Percentiles rank a stretch among this genome's conserved stretches.
Conservation (phyloP, 2,888 invertebrate species). For the Cheilosia pagana region DNA sequence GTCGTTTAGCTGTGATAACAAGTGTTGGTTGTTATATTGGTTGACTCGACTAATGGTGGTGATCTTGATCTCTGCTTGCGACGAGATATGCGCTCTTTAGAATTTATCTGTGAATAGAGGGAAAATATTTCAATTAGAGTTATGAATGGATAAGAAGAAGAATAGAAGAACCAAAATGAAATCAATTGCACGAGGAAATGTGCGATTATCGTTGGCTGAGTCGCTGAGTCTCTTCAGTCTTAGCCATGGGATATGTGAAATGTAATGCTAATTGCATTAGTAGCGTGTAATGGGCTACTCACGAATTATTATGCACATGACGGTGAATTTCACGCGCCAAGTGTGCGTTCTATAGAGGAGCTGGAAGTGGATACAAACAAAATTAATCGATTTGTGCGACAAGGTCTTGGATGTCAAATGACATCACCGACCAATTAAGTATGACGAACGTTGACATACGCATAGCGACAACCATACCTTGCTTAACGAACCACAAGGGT, state of each 20-base stretch:
- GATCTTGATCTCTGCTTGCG: background rate
- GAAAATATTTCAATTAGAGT: conserved; percentile 6
- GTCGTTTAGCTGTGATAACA: conserved; percentile 19
- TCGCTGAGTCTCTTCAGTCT: no score
- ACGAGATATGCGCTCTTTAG: background rate
- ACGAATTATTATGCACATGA: conserved; percentile 16
- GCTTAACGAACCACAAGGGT: no score
- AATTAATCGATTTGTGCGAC: no score
- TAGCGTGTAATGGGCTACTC: conserved; percentile 8
- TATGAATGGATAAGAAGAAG: background rate
- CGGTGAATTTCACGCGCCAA: background rate
- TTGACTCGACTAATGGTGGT: conserved; percentile 18
- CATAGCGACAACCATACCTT: no score
- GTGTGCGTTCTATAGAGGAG: background rate
- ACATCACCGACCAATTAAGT: no score
- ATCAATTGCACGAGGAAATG: background rate
- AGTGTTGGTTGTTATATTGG: background rate
- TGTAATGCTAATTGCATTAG: conserved; percentile 22
- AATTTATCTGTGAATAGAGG: conserved; percentile 6
- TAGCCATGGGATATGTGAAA: background rate
- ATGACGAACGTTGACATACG: no score
- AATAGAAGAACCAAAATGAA: background rate
- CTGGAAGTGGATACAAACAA: no score
- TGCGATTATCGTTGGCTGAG: background rate
- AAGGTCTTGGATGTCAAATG: no score